These are phyloP conservation scores for Drosophila santomea DNA, from an alignment of 1,140 invertebrate species.

Conservation along the genomic window DNA sequence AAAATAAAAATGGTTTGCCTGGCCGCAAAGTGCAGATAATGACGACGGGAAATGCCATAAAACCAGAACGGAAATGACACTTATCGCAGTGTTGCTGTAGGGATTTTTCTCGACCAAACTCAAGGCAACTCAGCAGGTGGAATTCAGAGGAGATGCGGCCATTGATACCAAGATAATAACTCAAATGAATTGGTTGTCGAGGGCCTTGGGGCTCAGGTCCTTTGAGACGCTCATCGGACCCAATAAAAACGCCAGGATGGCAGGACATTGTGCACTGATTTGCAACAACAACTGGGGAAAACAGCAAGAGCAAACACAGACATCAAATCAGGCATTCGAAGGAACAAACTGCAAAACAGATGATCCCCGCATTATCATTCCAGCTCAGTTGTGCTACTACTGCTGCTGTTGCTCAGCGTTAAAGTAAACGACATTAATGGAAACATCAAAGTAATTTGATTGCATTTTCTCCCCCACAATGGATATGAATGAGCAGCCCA, in stretches of 20 bases:
- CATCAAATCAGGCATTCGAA: slow-evolving; percentile 49
- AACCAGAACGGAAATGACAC: slow-evolving; percentile 60
- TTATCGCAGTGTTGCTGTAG: slow-evolving; percentile 11
- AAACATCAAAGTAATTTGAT: slow-evolving; percentile 83
- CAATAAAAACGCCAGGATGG: slow-evolving; percentile 69
- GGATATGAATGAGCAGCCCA: slow-evolving; percentile 68
- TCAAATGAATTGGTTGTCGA: slow-evolving; percentile 72
- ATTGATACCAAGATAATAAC: slow-evolving; percentile 73
- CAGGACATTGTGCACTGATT: slow-evolving; percentile 71
- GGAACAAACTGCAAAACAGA: slow-evolving; percentile 49
- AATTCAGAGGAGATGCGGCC: not conserved
- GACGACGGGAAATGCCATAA: slow-evolving; percentile 50
- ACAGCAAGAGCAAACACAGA: slow-evolving; percentile 24
- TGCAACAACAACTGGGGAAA: slow-evolving; percentile 43
- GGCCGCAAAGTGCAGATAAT: slow-evolving; percentile 39
- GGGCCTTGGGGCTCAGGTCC: slow-evolving; percentile 19
- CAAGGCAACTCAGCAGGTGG: not conserved
- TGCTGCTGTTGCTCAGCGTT: slow-evolving; percentile 55
- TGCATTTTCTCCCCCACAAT: slow-evolving; percentile 72
- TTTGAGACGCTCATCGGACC: slow-evolving; percentile 41
- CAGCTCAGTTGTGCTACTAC: slow-evolving; percentile 10
- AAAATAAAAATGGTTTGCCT: slow-evolving; percentile 28
- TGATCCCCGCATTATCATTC: slow-evolving; percentile 51
- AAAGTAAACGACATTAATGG: slow-evolving; percentile 82
- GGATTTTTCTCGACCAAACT: slow-evolving; percentile 12